Base-by-base conservation (phyloP, 2,113 vertebrate genomes). In the Limanda limanda region DNA sequence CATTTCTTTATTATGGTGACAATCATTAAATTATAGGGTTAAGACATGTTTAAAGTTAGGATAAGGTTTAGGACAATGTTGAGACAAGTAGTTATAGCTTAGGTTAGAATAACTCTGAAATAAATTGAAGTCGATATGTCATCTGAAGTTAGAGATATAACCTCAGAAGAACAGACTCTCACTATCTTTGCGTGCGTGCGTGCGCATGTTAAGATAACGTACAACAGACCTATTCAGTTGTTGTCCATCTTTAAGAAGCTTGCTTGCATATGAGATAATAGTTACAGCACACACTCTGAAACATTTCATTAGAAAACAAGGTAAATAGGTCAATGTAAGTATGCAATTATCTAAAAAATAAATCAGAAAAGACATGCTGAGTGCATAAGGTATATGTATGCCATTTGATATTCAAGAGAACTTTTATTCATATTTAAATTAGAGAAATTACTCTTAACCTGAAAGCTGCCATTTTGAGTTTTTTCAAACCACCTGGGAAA, bases 321-420 rank as follows among this genome's bases (percentile, higher is more conserved):
- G n/a, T 31, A 5, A 40, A 64, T n/a, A 31, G 48, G 11, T 61
- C 3, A 61, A 13, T 59, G 15, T 42, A 62, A 66, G 51, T 58
- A 20, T 24, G 20, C n/a, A 56, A 37, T 59, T 57, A 37, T 42
- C 40, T 23, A 18, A 54, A 37, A 60, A 56, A 25, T 6, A 54
- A n/a, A 59, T 42, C 3, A 21, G 17, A 70, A 31, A 24, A 62
- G 31, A 59, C 2, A 67, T 47, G 20, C 4, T 58, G 18, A 20
- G 20, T 2, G 51, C 51, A 4, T 42, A 64, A 70, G 69, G 80
- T 72, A 7, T 31, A 78, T 78, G 42, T 35, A 72, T 73, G 59
- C 10, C 9, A 84, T 78, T 78, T 81, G 14, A 71, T 45, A 78
- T 80, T 80, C 21, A 47, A 71, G 21, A 87, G 45, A 70, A 54